Evolutionary conservation across 2,797 vertebrate genomes (phyloP).

Genomic region (Lepus oiostolus): DNA sequence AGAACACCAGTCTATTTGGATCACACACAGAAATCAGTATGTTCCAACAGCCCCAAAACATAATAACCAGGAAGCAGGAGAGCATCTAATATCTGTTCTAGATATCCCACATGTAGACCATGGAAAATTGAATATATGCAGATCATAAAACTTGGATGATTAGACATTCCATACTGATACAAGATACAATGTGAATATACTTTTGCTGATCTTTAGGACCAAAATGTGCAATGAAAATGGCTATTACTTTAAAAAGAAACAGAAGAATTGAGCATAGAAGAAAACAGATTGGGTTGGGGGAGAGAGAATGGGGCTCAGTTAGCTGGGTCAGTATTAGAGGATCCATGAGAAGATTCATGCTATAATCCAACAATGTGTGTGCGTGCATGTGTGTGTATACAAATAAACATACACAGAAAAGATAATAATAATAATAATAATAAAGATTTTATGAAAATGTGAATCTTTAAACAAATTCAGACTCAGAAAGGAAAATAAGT

Average conservation of each 20-base stretch:
- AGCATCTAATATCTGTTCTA: neutral
- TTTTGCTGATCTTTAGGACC: conserved; percentile 42
- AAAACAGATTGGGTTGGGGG: neutral
- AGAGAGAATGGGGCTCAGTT: neutral
- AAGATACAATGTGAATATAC: conserved; percentile 18
- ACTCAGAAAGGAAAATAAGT: conserved; percentile 38
- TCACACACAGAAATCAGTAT: neutral
- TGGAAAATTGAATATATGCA: neutral
- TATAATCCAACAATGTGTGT: neutral
- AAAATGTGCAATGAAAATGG: conserved; percentile 35
- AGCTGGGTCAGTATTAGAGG: neutral
- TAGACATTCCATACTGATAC: neutral
- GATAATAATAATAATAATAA: too few species aligned
- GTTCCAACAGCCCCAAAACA: neutral
- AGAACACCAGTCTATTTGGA: neutral
- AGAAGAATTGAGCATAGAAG: neutral
- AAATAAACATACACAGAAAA: neutral
- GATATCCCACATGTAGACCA: neutral
- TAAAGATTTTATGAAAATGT: conserved; percentile 26
- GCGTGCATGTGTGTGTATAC: neutral
- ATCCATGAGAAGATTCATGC: neutral
- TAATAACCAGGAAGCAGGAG: neutral
- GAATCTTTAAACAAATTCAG: conserved; percentile 28
- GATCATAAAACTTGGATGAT: neutral
- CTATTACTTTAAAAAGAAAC: neutral